phyloP scores from a whole-genome alignment of 2,797 vertebrate species.

The Thalassophryne amazonica region DNA sequence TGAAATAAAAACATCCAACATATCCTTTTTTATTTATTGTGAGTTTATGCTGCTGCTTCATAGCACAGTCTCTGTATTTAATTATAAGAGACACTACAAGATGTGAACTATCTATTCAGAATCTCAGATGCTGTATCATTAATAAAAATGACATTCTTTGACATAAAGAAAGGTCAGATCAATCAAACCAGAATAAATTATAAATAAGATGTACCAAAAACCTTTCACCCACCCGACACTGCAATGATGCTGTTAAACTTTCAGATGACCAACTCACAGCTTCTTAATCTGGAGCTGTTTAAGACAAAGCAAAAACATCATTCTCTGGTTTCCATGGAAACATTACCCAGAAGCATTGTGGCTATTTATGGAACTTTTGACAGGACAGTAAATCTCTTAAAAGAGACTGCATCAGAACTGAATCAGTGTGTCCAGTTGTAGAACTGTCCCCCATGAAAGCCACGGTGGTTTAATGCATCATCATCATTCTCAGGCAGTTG shows the following conservation, averaged over 20 bases:
- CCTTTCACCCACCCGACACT: slow-evolving; percentile 6
- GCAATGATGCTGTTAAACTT: slow-evolving; percentile 16
- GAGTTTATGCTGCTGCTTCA: too few species aligned
- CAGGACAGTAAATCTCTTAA: slow-evolving; percentile 42
- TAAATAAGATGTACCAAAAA: not conserved
- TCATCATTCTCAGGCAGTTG: too few species aligned
- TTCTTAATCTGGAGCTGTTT: slow-evolving; percentile 38
- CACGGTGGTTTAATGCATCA: too few species aligned
- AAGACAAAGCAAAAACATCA: slow-evolving; percentile 61
- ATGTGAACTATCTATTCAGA: too few species aligned
- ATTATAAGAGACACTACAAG: too few species aligned
- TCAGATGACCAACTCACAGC: slow-evolving; percentile 20
- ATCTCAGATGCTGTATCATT: too few species aligned
- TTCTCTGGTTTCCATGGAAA: slow-evolving; percentile 71
- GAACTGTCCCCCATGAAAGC: too few species aligned
- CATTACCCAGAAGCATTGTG: slow-evolving; percentile 39
- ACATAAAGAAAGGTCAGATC: too few species aligned
- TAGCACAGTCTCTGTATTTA: too few species aligned
- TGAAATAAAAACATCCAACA: too few species aligned
- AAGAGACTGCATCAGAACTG: slow-evolving; percentile 35
- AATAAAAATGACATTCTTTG: too few species aligned
- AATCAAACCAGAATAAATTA: not conserved
- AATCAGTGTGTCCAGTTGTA: slow-evolving; percentile 10
- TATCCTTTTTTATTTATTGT: too few species aligned
- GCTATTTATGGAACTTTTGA: slow-evolving; percentile 65